Conservation (phyloP, 2,797 vertebrate species). For the Hydrocynus forskahlii region DNA sequence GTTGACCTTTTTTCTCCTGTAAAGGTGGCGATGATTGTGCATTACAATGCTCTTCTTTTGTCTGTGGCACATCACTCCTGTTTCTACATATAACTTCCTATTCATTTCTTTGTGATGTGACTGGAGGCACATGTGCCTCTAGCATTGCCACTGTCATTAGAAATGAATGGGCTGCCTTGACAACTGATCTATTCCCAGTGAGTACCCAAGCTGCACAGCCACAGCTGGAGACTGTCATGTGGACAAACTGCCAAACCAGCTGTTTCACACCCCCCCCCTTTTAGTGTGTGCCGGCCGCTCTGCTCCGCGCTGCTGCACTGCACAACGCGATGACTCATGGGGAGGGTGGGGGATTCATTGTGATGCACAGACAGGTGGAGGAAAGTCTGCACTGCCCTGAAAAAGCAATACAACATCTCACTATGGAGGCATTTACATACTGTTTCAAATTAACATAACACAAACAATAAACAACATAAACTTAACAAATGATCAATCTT, state of each 20-base stretch:
- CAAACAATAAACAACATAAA: not conserved
- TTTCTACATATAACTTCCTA: too few species aligned
- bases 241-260: slow-evolving; percentile 26
- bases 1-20: too few species aligned
- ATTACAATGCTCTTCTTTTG: too few species aligned
- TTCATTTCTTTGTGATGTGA: too few species aligned
- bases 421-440: not conserved
- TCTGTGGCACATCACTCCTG: too few species aligned
- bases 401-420: not conserved
- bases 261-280: slow-evolving; percentile 12
- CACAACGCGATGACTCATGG: slow-evolving; percentile 63
- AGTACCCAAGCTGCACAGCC: slow-evolving; percentile 1
- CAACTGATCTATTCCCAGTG: slow-evolving; percentile 9
- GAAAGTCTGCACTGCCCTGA: slow-evolving; percentile 30
- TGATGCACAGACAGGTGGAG: slow-evolving; percentile 21
- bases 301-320: slow-evolving; percentile 44
- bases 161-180: not conserved
- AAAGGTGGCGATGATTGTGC: too few species aligned
- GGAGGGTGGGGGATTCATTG: slow-evolving; percentile 15
- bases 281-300: slow-evolving; percentile 5
- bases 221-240: slow-evolving; percentile 49
- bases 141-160: not conserved
- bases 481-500: too few species aligned
- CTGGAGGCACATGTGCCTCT: not conserved
- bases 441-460: not conserved